Base-by-base conservation (phyloP, 2,888 invertebrate species). In the Plebejus melissa region DNA sequence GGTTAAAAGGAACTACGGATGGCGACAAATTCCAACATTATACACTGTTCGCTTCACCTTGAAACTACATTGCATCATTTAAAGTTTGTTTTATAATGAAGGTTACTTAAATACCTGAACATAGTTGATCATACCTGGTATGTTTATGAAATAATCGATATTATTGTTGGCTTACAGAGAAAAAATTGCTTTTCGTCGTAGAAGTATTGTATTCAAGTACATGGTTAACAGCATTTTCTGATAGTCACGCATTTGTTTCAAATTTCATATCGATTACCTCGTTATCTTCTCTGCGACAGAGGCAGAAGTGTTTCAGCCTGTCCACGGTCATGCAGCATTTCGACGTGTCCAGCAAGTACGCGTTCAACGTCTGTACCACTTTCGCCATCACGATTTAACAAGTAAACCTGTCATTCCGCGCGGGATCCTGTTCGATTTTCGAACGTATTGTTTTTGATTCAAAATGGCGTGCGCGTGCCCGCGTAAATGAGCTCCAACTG, bases 321-420 rank as follows among this genome's bases (percentile, higher is more conserved):
- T 93, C 91, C 38, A 93, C 88, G 74, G 84, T 86, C 81, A 83
- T 82, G 76, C 93, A 92, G 83, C 92, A 93, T 82, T 87, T 90
- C 7, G 87, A 84, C 22, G 89, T 86, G 80, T 93, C 93, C 81
- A 93, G 81, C 65, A 91, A 84, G 82, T 87, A 91, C 38, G 86
- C 91, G 79, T 90, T 92, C 79, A 93, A 82, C 74, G 87, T 88
- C 77, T 91, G 88, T 69, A 91, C 79, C 76, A 91, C 87, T 80
- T 86, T 90, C 65, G 89, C 87, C 92, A 93, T 93, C 75, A 50
- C 78, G 46, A 57, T 22, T 74, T 65, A 72, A 72, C 74, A 77
- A 72, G 74, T 76, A 54, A 70, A 76, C 46, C 74, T 54, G 74
- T 77, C 78, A 79, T 72, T 76, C 75, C 76, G 74, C 77, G 76